Base-by-base conservation (phyloP, 2,797 vertebrate genomes). In the Nannoperca obscura region DNA sequence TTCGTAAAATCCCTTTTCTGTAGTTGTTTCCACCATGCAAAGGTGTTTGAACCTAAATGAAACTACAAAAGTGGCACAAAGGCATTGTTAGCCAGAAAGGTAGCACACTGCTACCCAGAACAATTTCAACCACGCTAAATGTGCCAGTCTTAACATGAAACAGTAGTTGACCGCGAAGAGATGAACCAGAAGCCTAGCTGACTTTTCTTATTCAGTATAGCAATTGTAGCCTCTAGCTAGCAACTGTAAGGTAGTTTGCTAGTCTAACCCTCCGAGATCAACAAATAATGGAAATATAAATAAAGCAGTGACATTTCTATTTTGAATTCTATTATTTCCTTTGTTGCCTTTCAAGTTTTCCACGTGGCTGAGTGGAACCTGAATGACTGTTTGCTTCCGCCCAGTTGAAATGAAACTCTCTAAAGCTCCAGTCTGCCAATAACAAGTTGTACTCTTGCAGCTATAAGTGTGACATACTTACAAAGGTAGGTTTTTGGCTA, bases 321-420 rank as follows among this genome's bases (percentile, higher is more conserved):
- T 77, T 78, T 64, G 14, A 69, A 66, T 66, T 72, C 12, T 54
- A 15, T 84, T 40, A 65, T 78, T 81, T 68, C 42, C 47, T 74
- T 80, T 73, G 69, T 63, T 82, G 66, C 79, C 71, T 38, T 80
- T 89, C 61, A 79, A 71, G 82, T 85, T 88, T 87, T 58, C 76
- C 80, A 75, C 22, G 34, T 62, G 38, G 74, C 50, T 36, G 20
- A 71, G 53, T 9, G 30, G 47, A 81, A 78, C 60, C 66, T 74
- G 63, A 24, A 80, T 76, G 1, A 72, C 44, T 86, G 2, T 87
- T 66, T 68, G 49, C 54, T 76, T 68, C 85, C 69, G 5, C 74
- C 84, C 60, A 30, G 13, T 10, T 54, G 61, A 62, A 70, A 64
- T 80, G 22, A 62, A 60, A 58, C 12, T 50, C 13, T 42, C 42